Base-by-base conservation (phyloP, 2,888 invertebrate species). In the Chouioia cunea region DNA sequence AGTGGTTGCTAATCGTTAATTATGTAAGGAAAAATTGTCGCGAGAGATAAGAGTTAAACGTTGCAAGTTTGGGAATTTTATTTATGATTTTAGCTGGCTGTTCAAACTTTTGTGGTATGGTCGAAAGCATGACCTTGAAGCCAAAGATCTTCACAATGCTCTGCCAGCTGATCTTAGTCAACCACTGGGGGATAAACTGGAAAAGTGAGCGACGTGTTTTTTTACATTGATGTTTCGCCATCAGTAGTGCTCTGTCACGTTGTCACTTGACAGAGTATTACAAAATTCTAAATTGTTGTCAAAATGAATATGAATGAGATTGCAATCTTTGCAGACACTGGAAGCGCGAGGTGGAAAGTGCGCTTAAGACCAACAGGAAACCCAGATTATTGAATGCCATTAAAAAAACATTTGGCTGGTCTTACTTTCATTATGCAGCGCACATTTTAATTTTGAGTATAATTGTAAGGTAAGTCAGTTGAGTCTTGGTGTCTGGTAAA, bases 121-220 rank as follows among this genome's bases (percentile, higher is more conserved):
- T 56, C 90, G 87, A 78, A 88, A 88, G 76, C 86, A 89, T 73
- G 90, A 91, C 70, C 86, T 93, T 65, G 89, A 90, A 71, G 80
- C 90, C 14, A 89, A 91, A 76, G 91, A 93, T 79, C 83, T 93
- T 23, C 92, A 90, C 86, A 90, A 89, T 79, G 88, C 90, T 10
- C 86, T 91, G 18, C 85, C 87, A 1, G 85, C 86, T 18, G 93
- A 93, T 83, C 85, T 87, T 56, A 93, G 93, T 0, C 89, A 90
- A 70, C 83, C 85, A n/a, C 86, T 93, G 15, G 92, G 92, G 10
- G 89, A 92, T 81, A 86, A 87, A 18, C 85, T 93, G 48, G 91
- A 91, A 83, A 87, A 87, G 87, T 91, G 77, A 77, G 54, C 69
- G 20, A n/a, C n/a, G n/a, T 50, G n/a, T 48, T 18, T 57, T 65